These are phyloP conservation scores for Chrysotoxum bicinctum DNA, from an alignment of 2,888 invertebrate species.

Conservation along the genomic window DNA sequence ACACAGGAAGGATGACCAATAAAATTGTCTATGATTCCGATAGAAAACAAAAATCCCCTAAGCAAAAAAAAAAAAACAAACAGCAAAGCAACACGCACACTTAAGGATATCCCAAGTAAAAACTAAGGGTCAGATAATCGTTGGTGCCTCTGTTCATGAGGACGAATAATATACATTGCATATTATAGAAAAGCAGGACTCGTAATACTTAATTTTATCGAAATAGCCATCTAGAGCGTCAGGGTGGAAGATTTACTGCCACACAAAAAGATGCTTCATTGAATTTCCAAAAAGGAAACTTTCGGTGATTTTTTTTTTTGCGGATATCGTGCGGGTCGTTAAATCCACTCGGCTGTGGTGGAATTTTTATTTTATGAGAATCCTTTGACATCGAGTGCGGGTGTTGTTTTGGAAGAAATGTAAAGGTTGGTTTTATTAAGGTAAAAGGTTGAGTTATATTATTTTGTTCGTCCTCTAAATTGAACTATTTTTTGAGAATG, in stretches of 20 bases:
- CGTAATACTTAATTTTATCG: slow-evolving; percentile 36
- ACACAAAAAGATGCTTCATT: slow-evolving; percentile 49
- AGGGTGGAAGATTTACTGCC: slow-evolving; percentile 41
- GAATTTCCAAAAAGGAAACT: slow-evolving; percentile 38
- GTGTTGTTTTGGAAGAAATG: slow-evolving; percentile 20
- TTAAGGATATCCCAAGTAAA: not conserved
- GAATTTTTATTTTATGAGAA: slow-evolving; percentile 42
- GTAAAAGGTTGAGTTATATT: slow-evolving; percentile 12
- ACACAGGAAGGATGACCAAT: slow-evolving; percentile 41
- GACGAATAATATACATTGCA: not conserved
- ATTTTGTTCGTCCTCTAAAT: slow-evolving; percentile 1
- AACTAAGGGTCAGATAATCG: slow-evolving; percentile 18
- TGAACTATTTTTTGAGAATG: slow-evolving; percentile 9
- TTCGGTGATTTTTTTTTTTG: slow-evolving; percentile 18
- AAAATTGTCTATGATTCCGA: slow-evolving; percentile 30
- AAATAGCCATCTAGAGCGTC: slow-evolving; percentile 39
- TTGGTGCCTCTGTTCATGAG: not conserved
- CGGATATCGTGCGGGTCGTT: slow-evolving; percentile 23
- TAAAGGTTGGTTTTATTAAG: slow-evolving; percentile 1
- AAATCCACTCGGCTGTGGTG: slow-evolving; percentile 39
- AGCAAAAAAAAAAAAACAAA: not conserved
- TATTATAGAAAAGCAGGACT: slow-evolving; percentile 3
- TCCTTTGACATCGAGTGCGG: slow-evolving; percentile 31
- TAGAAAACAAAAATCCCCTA: not conserved
- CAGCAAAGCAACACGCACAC: slow-evolving; percentile 27